Base-by-base conservation (phyloP, 2,888 invertebrate genomes). In the Molorchus minor region DNA sequence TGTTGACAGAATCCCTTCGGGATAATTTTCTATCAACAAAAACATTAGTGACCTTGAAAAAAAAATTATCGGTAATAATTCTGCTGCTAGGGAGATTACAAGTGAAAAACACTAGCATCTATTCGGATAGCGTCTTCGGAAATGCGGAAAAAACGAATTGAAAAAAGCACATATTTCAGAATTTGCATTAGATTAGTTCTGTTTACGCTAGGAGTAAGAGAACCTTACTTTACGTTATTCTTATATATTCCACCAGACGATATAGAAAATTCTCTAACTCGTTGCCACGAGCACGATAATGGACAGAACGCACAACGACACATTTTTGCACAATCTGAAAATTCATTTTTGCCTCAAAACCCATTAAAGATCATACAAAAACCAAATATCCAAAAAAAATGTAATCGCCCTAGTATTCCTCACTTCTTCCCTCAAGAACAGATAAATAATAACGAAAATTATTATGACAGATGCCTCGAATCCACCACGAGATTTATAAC, bases 401-500 rank as follows among this genome's bases (percentile, higher is more conserved):
- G n/a, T n/a, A n/a, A n/a, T n/a, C n/a, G n/a, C n/a, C n/a, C n/a
- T n/a, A n/a, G n/a, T n/a, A n/a, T n/a, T n/a, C n/a, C n/a, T n/a
- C n/a, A n/a, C n/a, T n/a, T n/a, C n/a, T n/a, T n/a, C n/a, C n/a
- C n/a, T n/a, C n/a, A n/a, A n/a, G n/a, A 33, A 33, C 10, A 33
- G 2, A 33, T 12, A 33, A 33, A 33, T n/a, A 12, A 33, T 33
- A 3, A 2, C 3, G 16, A 16, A 38, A 44, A 44, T 25, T 44
- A 25, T 44, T 44, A 44, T 13, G 19, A 25, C 25, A 44, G 15
- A 13, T 2, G 44, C 44, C 44, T 44, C 44, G 17, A 41, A 41
- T 19, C 41, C 2, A 2, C 2, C 35, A 44, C 21, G 2, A 44
- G 13, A 44, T 15, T 3, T 15, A 44, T 44, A 44, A 21, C 3